Percentiles rank a stretch among this genome's conserved stretches.
phyloP scores from a whole-genome alignment of 92 coral and sea anemone species.

The Palythoa caribaeorum region DNA sequence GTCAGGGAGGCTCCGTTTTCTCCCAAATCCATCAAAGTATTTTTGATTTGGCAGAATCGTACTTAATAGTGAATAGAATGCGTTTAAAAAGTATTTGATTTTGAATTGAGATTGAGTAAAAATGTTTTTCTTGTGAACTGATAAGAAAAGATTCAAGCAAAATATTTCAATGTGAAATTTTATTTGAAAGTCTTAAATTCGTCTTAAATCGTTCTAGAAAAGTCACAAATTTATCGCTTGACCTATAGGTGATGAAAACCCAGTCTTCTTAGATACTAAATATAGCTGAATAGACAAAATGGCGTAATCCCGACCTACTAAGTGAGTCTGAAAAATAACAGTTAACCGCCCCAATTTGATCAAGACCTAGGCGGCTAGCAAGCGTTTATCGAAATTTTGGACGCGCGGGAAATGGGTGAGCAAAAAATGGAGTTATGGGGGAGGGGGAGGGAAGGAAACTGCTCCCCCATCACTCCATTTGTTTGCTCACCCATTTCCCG shows the following conservation, averaged over 20 bases:
- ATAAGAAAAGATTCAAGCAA: not conserved
- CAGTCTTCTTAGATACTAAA: not conserved
- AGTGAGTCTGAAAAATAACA: too few relatives aligned
- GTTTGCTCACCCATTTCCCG: too few relatives aligned
- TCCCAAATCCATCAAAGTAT: not conserved
- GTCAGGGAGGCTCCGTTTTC: not conserved
- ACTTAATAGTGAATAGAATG: constrained; percentile 1
- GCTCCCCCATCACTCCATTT: too few relatives aligned
- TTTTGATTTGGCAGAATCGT: not conserved
- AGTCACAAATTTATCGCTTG: not conserved
- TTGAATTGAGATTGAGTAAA: not conserved
- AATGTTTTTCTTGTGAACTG: not conserved
- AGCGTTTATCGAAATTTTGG: too few relatives aligned
- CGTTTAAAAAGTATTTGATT: not conserved
- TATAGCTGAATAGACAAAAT: too few relatives aligned
- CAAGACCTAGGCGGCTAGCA: too few relatives aligned
- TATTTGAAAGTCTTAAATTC: not conserved
- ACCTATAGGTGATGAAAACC: not conserved
- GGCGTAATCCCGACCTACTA: too few relatives aligned
- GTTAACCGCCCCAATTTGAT: too few relatives aligned
- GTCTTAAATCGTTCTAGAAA: not conserved
- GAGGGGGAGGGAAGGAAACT: too few relatives aligned
- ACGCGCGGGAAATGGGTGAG: too few relatives aligned
- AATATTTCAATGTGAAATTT: not conserved
- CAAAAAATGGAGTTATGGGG: too few relatives aligned